Evolutionary conservation across 37 sponge, comb jelly and placozoan genomes (phyloP), one percentile per base, ranked within the genome.

Genomic region (Geodia barretti): DNA sequence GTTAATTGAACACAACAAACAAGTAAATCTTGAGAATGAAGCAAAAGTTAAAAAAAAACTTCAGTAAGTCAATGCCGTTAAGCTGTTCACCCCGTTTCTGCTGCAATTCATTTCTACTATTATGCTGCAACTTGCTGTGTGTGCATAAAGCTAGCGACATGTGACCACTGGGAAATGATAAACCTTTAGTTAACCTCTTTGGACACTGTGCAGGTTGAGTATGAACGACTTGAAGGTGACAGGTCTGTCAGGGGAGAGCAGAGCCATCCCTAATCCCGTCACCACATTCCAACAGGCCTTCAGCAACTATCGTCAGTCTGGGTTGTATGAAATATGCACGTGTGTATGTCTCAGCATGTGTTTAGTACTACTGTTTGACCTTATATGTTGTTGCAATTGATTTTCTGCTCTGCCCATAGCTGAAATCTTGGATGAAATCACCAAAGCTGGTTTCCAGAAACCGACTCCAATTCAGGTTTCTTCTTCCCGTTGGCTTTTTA

Each of bases 401-500:
- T n/a, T 32, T 31, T 83, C 26, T 43, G 30, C 39, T n/a, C 39
- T 75, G 4, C 74, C 43, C 67, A n/a, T 81, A 95, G 95, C 92
- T 83, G 97, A 93, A 0, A 84, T 97, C 72, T 64, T 97, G 70
- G 33, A 31, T 20, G 92, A 94, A 62, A 84, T 97, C 23, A 41
- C 41, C 8, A 90, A 81, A 64, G 79, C 81, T 29, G 85, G 80
- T 20, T 97, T 97, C 80, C 76, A 39, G 21, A 80, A 87, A 37
- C 97, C 97, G 32, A 85, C 90, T 19, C 97, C 97, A 35, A 97
- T 97, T 62, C 97, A 97, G 86, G 87, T 91, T 54, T 30, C 25
- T 41, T 9, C 26, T 21, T 40, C 14, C 54, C 7, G 7, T 17
- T 47, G 54, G 11, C 7, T 47, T 7, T 47, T 17, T 47, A 47